Percentiles rank a stretch among this genome's conserved stretches.
phyloP scores from a whole-genome alignment of 2,888 invertebrate genomes.

The Drosophila nr. perissopoda region DNA sequence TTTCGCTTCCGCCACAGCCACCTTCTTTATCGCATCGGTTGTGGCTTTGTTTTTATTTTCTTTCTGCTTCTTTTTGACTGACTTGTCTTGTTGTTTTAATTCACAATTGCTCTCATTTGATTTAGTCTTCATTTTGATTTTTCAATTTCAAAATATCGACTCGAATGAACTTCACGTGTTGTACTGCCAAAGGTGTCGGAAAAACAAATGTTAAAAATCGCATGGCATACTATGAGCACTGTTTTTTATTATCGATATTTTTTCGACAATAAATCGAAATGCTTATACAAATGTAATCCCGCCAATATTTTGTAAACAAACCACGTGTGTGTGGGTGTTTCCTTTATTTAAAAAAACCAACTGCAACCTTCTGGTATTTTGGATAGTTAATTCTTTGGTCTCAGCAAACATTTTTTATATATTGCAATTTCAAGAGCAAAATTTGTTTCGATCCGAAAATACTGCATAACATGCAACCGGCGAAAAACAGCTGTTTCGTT shows the following conservation, averaged over 20 bases:
- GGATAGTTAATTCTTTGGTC: background rate
- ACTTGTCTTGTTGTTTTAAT: conserved; percentile 39
- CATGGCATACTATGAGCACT: background rate
- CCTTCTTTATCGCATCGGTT: conserved; percentile 8
- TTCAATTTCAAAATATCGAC: conserved; percentile 4
- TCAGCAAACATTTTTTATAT: background rate
- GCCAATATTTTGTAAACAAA: background rate
- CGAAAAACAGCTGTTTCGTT: background rate
- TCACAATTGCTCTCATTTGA: conserved; percentile 33
- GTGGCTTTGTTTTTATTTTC: conserved; percentile 25
- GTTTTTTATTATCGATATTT: background rate
- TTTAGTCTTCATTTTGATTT: conserved; percentile 51
- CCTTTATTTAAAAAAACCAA: background rate
- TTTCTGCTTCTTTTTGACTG: conserved; percentile 50
- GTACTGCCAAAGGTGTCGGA: conserved; percentile 29
- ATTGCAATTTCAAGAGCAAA: background rate
- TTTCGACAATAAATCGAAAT: background rate
- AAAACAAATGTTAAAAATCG: background rate
- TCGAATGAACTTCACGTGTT: conserved; percentile 49
- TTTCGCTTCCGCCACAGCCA: conserved; percentile 23
- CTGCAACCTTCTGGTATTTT: background rate
- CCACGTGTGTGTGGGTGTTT: background rate
- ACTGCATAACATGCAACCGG: background rate
- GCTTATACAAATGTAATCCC: background rate
- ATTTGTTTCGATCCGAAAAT: background rate